phyloP scores from a whole-genome alignment of 2,113 vertebrate genomes.

The Electrona antarctica region DNA sequence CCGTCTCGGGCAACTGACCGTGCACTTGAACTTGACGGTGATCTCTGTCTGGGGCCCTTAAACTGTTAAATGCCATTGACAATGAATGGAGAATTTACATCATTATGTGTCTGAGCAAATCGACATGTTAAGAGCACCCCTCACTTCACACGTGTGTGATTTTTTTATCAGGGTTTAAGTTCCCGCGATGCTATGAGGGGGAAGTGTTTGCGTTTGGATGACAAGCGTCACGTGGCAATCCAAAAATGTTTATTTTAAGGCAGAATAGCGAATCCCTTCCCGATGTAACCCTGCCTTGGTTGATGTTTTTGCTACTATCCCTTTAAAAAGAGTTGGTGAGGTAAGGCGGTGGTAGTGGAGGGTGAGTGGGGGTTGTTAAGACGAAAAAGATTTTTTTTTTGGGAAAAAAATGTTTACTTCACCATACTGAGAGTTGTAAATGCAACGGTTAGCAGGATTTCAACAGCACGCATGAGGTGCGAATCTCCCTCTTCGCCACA shows the following conservation, averaged over 20 bases:
- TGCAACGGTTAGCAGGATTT: constrained; percentile 77
- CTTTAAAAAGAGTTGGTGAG: constrained; percentile 34
- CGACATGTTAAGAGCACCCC: too few species aligned
- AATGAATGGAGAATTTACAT: too few species aligned
- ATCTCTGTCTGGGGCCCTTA: too few species aligned
- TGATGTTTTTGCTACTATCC: constrained; percentile 40
- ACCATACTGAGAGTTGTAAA: constrained; percentile 71
- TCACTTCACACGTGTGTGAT: neutral
- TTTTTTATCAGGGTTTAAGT: constrained; percentile 50
- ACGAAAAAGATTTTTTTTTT: constrained; percentile 12
- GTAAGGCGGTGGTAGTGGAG: neutral
- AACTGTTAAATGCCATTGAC: too few species aligned
- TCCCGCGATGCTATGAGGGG: constrained; percentile 32
- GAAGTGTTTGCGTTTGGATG: constrained; percentile 60
- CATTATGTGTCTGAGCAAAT: too few species aligned
- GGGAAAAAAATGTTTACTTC: constrained; percentile 69
- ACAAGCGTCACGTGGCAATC: constrained; percentile 59
- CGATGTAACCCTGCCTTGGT: constrained; percentile 26
- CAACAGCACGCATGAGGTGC: constrained; percentile 65
- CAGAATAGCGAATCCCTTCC: constrained; percentile 31
- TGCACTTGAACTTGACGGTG: too few species aligned
- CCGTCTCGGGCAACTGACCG: too few species aligned
- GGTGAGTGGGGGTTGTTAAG: too few species aligned
- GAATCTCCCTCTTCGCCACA: constrained; percentile 69
- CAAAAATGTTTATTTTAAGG: constrained; percentile 54